phyloP scores from a whole-genome alignment of 2,113 vertebrate genomes.

The Scopus umbretta region DNA sequence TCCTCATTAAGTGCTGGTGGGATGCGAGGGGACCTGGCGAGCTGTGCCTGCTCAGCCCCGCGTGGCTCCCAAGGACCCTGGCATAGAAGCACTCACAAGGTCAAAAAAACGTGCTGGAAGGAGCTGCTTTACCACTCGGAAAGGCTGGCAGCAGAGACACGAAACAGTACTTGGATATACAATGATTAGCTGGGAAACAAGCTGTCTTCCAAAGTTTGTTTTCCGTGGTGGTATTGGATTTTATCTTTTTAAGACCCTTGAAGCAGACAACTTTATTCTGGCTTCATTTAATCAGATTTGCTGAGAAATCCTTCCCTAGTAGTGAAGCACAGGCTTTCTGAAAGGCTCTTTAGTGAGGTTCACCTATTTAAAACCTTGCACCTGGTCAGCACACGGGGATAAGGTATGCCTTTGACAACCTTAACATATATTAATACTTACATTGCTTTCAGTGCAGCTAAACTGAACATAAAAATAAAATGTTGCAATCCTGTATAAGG shows the following conservation, averaged over 20 bases:
- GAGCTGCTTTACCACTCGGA: not conserved
- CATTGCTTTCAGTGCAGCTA: not conserved
- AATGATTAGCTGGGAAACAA: not conserved
- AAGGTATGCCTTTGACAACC: not conserved
- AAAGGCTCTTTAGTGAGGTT: not conserved
- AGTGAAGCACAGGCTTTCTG: not conserved
- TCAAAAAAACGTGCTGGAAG: not conserved
- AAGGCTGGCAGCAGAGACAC: not conserved
- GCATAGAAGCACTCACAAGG: not conserved
- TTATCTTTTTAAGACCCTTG: not conserved
- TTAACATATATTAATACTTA: not conserved
- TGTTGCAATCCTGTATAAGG: accelerated
- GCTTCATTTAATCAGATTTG: not conserved
- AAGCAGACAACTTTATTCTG: not conserved
- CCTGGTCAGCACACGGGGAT: not conserved
- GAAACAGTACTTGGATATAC: not conserved
- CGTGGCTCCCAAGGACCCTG: accelerated
- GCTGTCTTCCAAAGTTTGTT: not conserved
- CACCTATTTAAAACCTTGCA: not conserved
- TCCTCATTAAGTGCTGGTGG: not conserved
- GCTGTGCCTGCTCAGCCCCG: not conserved
- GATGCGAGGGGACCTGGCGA: not conserved
- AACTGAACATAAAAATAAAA: not conserved
- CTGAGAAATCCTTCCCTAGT: not conserved
- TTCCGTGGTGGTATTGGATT: not conserved